phyloP scores from a whole-genome alignment of 2,797 vertebrate species.

The Siniperca obscura region DNA sequence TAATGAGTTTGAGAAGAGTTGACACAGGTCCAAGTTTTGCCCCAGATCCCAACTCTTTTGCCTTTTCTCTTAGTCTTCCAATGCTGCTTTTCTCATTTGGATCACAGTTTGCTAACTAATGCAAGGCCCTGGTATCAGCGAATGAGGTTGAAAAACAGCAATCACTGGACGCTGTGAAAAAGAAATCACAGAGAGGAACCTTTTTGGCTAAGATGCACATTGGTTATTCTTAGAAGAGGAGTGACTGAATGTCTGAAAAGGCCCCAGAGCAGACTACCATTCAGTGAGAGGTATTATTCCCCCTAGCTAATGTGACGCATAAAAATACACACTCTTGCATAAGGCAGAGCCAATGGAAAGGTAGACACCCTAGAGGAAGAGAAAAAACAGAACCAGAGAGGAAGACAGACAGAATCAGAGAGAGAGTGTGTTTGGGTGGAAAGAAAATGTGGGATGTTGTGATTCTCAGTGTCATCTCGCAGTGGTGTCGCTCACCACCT shows the following conservation, averaged over 20 bases:
- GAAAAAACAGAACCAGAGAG: conserved; percentile 60
- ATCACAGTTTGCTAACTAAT: conserved; percentile 67
- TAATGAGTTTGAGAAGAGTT: conserved; percentile 76
- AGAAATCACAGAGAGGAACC: conserved; percentile 57
- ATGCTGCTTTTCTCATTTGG: conserved; percentile 85
- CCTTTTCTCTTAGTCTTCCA: conserved; percentile 59
- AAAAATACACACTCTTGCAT: conserved; percentile 78
- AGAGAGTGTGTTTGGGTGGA: conserved; percentile 50
- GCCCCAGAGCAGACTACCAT: conserved; percentile 77
- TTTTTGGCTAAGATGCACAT: conserved; percentile 71
- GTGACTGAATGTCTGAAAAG: conserved; percentile 87
- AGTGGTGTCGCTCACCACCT: conserved; percentile 35
- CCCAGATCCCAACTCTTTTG: conserved; percentile 65
- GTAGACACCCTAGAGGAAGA: conserved; percentile 75
- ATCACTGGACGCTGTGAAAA: conserved; percentile 64
- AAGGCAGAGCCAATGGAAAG: conserved; percentile 79
- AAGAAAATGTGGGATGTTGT: conserved; percentile 71
- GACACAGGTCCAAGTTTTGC: conserved; percentile 74
- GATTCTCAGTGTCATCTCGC: conserved; percentile 74
- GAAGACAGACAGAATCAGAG: conserved; percentile 49
- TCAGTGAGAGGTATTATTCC: conserved; percentile 80
- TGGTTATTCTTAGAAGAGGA: conserved; percentile 84
- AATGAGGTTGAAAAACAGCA: conserved; percentile 69
- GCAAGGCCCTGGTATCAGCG: conserved; percentile 73
- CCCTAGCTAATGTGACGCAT: conserved; percentile 75